Percentiles rank a stretch among this genome's conserved stretches.
Conservation (phyloP, 2,113 vertebrate genomes). For the Herpetotheres cachinnans region DNA sequence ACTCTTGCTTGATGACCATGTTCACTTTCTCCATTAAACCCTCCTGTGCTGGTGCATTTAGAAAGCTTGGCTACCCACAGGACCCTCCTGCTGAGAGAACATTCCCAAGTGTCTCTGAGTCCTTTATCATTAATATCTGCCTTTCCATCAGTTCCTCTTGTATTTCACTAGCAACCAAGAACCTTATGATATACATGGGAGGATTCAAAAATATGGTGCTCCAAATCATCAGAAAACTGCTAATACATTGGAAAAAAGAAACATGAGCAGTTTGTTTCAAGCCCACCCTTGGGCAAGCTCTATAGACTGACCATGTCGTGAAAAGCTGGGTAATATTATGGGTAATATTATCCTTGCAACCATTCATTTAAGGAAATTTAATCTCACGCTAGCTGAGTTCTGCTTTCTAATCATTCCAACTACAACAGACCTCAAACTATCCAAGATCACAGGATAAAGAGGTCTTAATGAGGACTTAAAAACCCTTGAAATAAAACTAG, state of each 20-base stretch:
- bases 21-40: neutral
- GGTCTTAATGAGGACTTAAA: neutral
- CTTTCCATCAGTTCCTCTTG: neutral
- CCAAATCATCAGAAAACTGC: neutral
- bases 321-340: neutral
- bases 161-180: neutral
- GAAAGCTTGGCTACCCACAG: neutral
- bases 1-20: neutral
- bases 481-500: neutral
- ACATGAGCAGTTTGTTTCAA: neutral
- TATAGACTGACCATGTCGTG: neutral
- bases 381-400: neutral
- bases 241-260: neutral
- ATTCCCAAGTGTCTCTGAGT: neutral
- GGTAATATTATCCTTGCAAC: neutral
- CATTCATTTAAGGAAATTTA: neutral
- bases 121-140: neutral
- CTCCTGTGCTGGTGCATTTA: neutral
- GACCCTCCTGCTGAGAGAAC: neutral
- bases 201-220: neutral
- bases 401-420: neutral
- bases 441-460: neutral
- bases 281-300: neutral
- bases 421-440: neutral
- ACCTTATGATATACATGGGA: neutral